Evolutionary conservation across 2,797 vertebrate species (phyloP).

Genomic region (Gouania willdenowi): DNA sequence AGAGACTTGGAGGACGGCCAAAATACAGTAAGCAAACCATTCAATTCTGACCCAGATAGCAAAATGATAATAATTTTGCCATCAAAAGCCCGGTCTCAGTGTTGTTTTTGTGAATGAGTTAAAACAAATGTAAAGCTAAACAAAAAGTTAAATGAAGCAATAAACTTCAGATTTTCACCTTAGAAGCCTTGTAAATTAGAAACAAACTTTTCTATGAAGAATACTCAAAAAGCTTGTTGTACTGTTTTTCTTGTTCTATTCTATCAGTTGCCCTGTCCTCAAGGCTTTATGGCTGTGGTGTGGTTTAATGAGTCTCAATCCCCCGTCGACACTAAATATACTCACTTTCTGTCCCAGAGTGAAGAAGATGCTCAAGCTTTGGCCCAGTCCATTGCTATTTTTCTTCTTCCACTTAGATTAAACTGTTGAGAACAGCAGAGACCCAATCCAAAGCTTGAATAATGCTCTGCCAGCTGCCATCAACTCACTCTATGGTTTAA

Average conservation of each 20-base stretch:
- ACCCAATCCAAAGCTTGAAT: conserved; percentile 26
- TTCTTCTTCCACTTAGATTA: conserved; percentile 36
- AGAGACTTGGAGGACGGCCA: too few relatives aligned
- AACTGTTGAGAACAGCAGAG: conserved; percentile 33
- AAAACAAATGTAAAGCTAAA: too few relatives aligned
- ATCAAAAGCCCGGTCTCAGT: too few relatives aligned
- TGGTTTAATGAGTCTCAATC: conserved; percentile 33
- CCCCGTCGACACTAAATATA: conserved; percentile 21
- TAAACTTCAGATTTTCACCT: too few relatives aligned
- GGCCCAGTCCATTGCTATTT: conserved; percentile 33
- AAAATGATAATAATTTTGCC: too few relatives aligned
- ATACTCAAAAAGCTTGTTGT: too few relatives aligned
- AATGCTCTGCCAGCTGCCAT: conserved; percentile 44
- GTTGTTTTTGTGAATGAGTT: too few relatives aligned
- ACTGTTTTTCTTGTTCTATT: neutral
- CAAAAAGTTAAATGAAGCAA: too few relatives aligned
- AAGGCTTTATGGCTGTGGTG: conserved; percentile 4
- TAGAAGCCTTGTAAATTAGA: too few relatives aligned
- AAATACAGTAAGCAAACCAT: too few relatives aligned
- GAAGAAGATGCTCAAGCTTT: conserved; percentile 31
- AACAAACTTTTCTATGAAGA: neutral
- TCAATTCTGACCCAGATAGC: too few relatives aligned
- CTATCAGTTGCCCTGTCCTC: conserved; percentile 5
- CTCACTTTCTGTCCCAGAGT: conserved; percentile 24
- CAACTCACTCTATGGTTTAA: conserved; percentile 39